Conservation (phyloP, 2,113 vertebrate species). For the Vulpes lagopus region DNA sequence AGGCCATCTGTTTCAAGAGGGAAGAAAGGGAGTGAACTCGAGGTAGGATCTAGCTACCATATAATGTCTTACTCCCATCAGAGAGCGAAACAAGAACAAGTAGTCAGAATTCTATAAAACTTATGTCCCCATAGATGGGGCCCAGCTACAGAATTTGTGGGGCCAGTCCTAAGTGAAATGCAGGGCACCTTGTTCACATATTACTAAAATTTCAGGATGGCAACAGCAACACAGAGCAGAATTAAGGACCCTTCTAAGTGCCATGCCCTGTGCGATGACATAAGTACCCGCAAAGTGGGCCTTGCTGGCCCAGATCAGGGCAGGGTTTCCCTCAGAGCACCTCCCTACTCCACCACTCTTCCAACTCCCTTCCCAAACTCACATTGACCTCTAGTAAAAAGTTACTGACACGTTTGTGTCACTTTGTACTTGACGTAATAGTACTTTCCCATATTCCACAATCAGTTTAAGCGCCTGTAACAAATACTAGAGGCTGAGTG, state of each 20-base stretch:
- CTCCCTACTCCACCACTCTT: not conserved
- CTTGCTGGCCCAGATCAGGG: not conserved
- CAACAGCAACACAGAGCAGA: not conserved
- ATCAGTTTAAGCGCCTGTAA: not conserved
- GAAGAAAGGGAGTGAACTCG: not conserved
- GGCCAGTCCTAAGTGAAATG: not conserved
- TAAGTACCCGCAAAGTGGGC: not conserved
- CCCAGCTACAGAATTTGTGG: not conserved
- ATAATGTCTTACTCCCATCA: not conserved
- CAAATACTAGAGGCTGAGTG: not conserved
- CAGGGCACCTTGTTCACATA: not conserved
- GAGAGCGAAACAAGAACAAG: not conserved
- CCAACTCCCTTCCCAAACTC: not conserved
- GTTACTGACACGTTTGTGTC: not conserved
- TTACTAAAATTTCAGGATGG: not conserved
- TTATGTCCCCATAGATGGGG: not conserved
- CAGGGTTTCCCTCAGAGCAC: not conserved
- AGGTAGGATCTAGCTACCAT: not conserved
- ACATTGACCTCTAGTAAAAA: not conserved
- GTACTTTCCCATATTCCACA: not conserved
- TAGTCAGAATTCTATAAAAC: constrained; percentile 2
- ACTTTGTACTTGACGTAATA: not conserved
- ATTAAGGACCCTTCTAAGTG: not conserved
- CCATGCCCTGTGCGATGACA: not conserved
- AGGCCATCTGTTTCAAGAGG: not conserved